Evolutionary conservation across 2,888 invertebrate species (phyloP), one percentile per base, ranked within the genome.

Genomic region (Saturnia japonica): DNA sequence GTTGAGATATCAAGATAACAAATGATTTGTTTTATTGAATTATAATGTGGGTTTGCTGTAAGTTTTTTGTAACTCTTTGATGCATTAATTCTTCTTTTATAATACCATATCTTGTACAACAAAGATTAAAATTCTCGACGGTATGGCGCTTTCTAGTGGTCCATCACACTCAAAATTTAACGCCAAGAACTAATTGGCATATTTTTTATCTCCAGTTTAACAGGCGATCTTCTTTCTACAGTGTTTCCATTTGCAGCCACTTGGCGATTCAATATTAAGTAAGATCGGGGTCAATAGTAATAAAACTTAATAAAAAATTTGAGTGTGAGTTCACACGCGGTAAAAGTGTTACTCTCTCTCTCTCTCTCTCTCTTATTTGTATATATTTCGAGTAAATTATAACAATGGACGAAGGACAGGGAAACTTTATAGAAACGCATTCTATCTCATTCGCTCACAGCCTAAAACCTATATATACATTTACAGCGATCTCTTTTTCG

Each of bases 1-100:
- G 79, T 80, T 74, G 75, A 79, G 76, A 74, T 73, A 77, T 80
- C 75, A 76, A 72, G 60, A 69, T 72, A 67, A 78, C 72, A 71
- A 77, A 80, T 77, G 72, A 74, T 68, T 68, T 42, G 68, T 57
- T 57, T 54, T 67, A 68, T 67, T 69, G 60, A 47, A 69, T 67
- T 67, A 62, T 69, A 60, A 60, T 69, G 47, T 69, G 43, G 67
- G 57, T 43, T 70, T 47, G 67, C 64, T 68, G 67, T 69, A 51
- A 51, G 0, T 47, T 51, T 51, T 51, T 57, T 12, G 25, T 57
- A 57, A 57, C 62, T 67, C 42, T 51, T 40, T 69, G 62, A 42
- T 67, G 42, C 62, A 19, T 40, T n/a, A 60, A 42, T 9, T 6
- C 28, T 25, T 60, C 14, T 28, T 60, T 60, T 34, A 34, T 34